These are phyloP conservation scores for Caenorhabditis remanei DNA, from an alignment of 1,140 invertebrate genomes.

Conservation along the genomic window DNA sequence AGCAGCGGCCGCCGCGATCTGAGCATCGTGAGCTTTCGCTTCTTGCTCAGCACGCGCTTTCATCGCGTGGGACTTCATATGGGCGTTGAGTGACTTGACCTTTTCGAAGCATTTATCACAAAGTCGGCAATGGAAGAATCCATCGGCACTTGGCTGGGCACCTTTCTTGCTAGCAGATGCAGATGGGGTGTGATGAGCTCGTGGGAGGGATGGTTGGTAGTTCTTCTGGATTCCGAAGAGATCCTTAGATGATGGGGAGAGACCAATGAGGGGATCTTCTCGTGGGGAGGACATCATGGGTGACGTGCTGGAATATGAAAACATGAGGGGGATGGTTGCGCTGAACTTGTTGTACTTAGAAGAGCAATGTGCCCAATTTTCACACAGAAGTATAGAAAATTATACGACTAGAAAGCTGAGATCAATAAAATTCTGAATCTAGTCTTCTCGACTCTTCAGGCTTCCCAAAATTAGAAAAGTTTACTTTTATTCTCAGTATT, in stretches of 20 bases:
- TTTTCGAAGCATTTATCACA: slow-evolving; percentile 77
- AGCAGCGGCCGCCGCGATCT: slow-evolving; percentile 15
- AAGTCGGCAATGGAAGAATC: slow-evolving; percentile 77
- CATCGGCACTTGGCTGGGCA: slow-evolving; percentile 77
- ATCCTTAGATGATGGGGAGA: slow-evolving; percentile 12
- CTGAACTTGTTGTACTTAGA: neutral
- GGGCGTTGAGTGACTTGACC: slow-evolving; percentile 77
- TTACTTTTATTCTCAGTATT: too few relatives aligned
- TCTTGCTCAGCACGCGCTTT: slow-evolving; percentile 77
- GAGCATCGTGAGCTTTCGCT: slow-evolving; percentile 69
- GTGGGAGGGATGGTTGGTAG: slow-evolving; percentile 59
- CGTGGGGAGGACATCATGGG: slow-evolving; percentile 53
- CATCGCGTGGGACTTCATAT: slow-evolving; percentile 78
- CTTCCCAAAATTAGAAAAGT: too few relatives aligned
- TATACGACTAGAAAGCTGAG: too few relatives aligned
- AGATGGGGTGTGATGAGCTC: slow-evolving; percentile 52
- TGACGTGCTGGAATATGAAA: neutral
- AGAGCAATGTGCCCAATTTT: neutral
- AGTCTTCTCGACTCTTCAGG: too few relatives aligned
- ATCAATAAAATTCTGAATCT: too few relatives aligned
- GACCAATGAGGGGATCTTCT: neutral
- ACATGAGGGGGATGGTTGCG: neutral
- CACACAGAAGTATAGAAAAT: too few relatives aligned
- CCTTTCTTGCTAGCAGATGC: slow-evolving; percentile 71
- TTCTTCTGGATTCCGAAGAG: slow-evolving; percentile 56